These are phyloP conservation scores for Brachionus manjavacas DNA, from an alignment of 1,140 invertebrate genomes.

Conservation along the genomic window DNA sequence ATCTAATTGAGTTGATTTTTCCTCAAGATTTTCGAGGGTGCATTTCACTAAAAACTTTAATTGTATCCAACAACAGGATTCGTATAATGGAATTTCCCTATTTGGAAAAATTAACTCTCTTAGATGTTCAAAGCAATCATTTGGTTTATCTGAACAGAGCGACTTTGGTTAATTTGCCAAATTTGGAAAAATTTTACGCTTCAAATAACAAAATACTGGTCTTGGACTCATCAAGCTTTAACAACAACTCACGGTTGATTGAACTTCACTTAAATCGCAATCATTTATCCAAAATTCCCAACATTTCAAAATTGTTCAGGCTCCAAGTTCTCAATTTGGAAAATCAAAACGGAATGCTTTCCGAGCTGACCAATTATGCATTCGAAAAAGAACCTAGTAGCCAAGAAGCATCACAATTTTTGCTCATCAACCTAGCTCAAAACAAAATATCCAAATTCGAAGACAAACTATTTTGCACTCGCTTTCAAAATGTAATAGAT, in stretches of 20 bases:
- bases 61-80: not conserved
- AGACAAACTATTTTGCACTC: not conserved
- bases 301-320: not conserved
- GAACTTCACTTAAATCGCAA: not conserved
- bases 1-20: not conserved
- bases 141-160: not conserved
- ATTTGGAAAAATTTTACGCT: not conserved
- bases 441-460: not conserved
- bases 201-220: not conserved
- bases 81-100: not conserved
- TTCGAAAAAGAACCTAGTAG: not conserved
- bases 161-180: not conserved
- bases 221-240: not conserved
- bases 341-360: conserved; percentile 8
- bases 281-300: conserved; percentile 3
- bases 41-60: not conserved
- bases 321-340: not conserved
- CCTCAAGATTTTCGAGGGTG: not conserved
- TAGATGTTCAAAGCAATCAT: not conserved
- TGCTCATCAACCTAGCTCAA: not conserved
- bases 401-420: not conserved
- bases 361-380: conserved; percentile 4
- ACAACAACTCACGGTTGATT: not conserved
- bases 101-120: not conserved
- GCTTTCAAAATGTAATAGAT: not conserved